Evolutionary conservation across 2,797 vertebrate genomes (phyloP), one percentile per base, ranked within the genome.

Genomic region (Bryconaethiops microstoma): DNA sequence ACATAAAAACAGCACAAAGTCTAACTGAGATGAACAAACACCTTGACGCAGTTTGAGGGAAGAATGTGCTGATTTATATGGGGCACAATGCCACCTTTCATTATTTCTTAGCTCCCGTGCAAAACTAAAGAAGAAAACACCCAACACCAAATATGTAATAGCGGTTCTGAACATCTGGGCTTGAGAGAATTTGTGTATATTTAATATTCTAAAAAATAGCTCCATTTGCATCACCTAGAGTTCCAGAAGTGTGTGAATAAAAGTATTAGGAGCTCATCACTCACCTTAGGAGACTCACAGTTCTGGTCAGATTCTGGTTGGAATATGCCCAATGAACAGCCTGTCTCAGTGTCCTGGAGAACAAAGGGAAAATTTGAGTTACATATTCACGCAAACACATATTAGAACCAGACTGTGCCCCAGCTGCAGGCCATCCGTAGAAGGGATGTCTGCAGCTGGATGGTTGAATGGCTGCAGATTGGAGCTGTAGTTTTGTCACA

Each of bases 301-400:
- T 86, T 90, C 59, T 93, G 93, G 85, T 95, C 92, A 1, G 91
- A 93, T 86, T 94, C 92, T 7, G 92, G 92, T 35, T 94, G 86
- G 76, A 92, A 89, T 87, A 91, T 88, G 87, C 87, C 92, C 78
- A 88, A 91, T 3, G 62, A 52, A 21, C 21, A 42, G 40, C 82
- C 80, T 77, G 76, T 55, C 63, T 84, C 84, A 52, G 85, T 88
- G 64, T 93, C 89, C 94, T 95, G 82, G 59, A 84, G 74, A 42
- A 74, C 78, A 84, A n/a, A 83, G 16, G 54, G 12, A 48, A 68
- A 8, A 52, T 1, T 59, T 39, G 2, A 60, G 10, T 40, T 10
- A 64, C 25, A 68, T 62, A n/a, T 21, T 35, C 23, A 78, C 69
- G 77, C 16, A 67, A 35, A 73, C 16, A 81, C 35, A 76, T 48